phyloP scores from a whole-genome alignment of 2,113 vertebrate species.

The Myrmecophaga tridactyla region DNA sequence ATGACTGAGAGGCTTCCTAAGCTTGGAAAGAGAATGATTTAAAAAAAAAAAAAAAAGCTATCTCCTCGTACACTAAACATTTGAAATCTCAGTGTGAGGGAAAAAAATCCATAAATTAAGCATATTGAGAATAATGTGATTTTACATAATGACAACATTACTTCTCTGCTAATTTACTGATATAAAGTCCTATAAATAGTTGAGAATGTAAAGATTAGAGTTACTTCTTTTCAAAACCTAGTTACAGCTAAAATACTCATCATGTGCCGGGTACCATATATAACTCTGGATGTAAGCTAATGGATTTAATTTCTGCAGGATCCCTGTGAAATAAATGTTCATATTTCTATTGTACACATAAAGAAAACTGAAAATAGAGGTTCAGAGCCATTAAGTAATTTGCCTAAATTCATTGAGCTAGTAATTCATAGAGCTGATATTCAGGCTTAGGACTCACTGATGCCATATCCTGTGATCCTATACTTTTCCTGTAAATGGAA shows the following conservation, averaged over 20 bases:
- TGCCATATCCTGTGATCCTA: neutral
- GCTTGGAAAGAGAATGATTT: neutral
- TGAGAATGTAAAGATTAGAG: neutral
- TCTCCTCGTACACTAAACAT: neutral
- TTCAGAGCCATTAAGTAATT: neutral
- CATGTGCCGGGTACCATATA: neutral
- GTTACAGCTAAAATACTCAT: neutral
- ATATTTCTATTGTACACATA: neutral
- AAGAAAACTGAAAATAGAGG: neutral
- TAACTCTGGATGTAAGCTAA: neutral
- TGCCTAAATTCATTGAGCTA: slow-evolving; percentile 1
- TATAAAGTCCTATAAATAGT: neutral
- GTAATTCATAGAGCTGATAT: neutral
- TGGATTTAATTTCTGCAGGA: neutral
- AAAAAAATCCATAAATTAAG: neutral
- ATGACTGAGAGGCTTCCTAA: neutral
- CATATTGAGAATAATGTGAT: neutral
- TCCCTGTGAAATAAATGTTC: neutral
- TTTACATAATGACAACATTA: neutral
- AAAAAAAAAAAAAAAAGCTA: neutral
- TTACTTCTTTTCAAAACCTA: neutral
- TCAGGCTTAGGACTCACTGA: neutral
- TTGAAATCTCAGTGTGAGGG: neutral
- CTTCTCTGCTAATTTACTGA: neutral
- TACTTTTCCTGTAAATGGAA: neutral